Conservation (phyloP, 2,113 vertebrate genomes). For the Brachyhypopomus gauderio region DNA sequence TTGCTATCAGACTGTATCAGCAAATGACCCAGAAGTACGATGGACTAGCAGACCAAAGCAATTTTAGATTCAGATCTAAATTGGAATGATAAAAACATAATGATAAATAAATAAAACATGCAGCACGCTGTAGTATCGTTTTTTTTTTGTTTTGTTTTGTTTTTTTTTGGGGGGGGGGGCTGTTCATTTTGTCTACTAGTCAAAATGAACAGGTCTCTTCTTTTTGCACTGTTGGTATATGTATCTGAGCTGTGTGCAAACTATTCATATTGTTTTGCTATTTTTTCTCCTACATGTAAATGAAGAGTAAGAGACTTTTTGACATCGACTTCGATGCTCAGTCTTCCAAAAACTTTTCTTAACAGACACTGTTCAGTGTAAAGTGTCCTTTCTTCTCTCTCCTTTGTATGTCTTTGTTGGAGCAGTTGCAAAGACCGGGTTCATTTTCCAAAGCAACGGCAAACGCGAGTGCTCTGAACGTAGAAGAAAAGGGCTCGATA, state of each 20-base stretch:
- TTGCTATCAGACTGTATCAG: too few species aligned
- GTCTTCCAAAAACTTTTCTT: constrained; percentile 69
- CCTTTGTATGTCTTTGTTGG: constrained; percentile 65
- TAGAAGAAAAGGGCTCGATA: constrained; percentile 43
- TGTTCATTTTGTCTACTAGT: neutral
- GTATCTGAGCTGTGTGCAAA: neutral
- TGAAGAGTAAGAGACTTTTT: neutral
- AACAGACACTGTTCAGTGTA: constrained; percentile 57
- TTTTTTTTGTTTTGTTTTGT: neutral
- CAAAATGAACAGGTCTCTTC: neutral
- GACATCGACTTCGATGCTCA: neutral
- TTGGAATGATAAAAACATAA: neutral
- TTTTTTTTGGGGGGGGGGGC: too few species aligned
- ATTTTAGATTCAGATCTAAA: neutral
- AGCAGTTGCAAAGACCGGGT: constrained; percentile 68
- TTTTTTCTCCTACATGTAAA: neutral
- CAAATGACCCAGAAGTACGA: too few species aligned
- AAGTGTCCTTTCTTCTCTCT: constrained; percentile 61
- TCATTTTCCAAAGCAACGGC: constrained; percentile 60
- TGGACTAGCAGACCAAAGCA: too few species aligned
- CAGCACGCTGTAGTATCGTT: too few species aligned
- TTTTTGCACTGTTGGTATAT: neutral
- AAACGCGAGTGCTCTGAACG: constrained; percentile 32
- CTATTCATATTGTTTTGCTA: neutral
- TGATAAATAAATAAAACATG: too few species aligned